Conservation (phyloP, 2,888 invertebrate species). For the Tetrapedia diversipes region DNA sequence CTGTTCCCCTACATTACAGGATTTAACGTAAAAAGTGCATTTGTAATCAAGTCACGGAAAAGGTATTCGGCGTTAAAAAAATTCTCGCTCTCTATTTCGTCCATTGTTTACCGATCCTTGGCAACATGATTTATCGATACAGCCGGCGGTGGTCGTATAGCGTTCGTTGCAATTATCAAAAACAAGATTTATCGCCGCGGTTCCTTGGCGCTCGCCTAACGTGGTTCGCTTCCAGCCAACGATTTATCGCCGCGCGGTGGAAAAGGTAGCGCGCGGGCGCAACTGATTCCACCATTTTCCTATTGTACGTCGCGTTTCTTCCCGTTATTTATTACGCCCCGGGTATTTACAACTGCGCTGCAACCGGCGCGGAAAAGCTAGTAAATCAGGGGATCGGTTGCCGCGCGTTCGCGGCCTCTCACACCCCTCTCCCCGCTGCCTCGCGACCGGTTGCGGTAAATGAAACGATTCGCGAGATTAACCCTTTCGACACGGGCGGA, state of each 20-base stretch:
- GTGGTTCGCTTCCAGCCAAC: conserved; percentile 22
- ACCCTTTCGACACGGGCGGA: too few species aligned
- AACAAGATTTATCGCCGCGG: conserved; percentile 44
- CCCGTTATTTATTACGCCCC: conserved; percentile 46
- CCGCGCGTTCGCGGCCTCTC: too few species aligned
- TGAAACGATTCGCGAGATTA: conserved; percentile 37
- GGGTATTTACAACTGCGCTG: conserved; percentile 24
- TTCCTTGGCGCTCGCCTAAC: conserved; percentile 42
- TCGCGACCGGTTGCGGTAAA: conserved; percentile 25
- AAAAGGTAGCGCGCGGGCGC: conserved; percentile 25
- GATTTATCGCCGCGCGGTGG: conserved; percentile 40
- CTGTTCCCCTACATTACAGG: too few species aligned
- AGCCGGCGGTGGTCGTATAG: background rate
- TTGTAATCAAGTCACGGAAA: too few species aligned
- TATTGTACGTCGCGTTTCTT: conserved; percentile 41
- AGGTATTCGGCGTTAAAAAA: too few species aligned
- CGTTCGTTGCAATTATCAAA: conserved; percentile 52
- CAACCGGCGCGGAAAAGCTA: conserved; percentile 19
- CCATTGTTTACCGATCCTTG: background rate
- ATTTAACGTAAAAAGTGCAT: too few species aligned
- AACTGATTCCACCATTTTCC: conserved; percentile 44
- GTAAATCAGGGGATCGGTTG: conserved; percentile 43
- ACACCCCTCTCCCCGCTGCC: background rate
- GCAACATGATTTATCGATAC: conserved; percentile 45
- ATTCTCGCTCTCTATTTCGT: background rate